These are phyloP conservation scores for Monodelphis domestica DNA, from an alignment of 2,797 vertebrate genomes.

Conservation along the genomic window DNA sequence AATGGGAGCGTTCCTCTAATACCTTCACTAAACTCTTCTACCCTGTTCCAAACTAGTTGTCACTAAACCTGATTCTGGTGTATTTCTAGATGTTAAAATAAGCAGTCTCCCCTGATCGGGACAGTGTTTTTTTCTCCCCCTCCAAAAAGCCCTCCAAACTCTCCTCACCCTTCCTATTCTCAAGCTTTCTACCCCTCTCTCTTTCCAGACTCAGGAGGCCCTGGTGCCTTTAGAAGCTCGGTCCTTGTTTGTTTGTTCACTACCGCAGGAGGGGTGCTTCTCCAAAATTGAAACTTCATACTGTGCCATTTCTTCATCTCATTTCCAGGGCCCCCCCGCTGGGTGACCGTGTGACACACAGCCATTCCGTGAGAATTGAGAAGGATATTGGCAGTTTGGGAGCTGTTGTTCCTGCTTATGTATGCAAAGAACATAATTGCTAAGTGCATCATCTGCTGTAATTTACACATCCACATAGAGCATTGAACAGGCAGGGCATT, in stretches of 20 bases:
- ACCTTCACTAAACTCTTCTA: background rate
- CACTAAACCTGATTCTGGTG: background rate
- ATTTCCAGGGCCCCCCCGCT: constrained; percentile 80
- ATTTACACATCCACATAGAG: constrained; percentile 83
- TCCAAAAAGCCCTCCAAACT: no score
- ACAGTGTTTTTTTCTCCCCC: background rate
- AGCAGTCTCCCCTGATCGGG: background rate
- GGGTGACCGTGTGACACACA: constrained; percentile 81
- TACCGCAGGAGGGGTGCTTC: constrained; percentile 61
- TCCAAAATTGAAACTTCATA: constrained; percentile 75
- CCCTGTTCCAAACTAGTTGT: background rate
- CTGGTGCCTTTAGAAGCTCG: constrained; percentile 38
- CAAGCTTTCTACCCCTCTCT: accelerated
- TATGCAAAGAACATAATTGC: constrained; percentile 86
- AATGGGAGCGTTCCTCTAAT: background rate
- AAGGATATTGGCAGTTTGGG: constrained; percentile 85
- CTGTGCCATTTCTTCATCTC: constrained; percentile 77
- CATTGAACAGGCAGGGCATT: constrained; percentile 72
- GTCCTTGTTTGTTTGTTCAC: constrained; percentile 66
- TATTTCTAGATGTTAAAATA: background rate
- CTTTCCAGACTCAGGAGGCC: background rate
- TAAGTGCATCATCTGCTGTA: constrained; percentile 85
- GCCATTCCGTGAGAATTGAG: constrained; percentile 78
- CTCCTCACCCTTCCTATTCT: background rate
- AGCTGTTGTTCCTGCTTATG: constrained; percentile 86